Evolutionary conservation across 2,888 invertebrate genomes (phyloP), one percentile per base, ranked within the genome.

Genomic region (Sepiola atlantica): DNA sequence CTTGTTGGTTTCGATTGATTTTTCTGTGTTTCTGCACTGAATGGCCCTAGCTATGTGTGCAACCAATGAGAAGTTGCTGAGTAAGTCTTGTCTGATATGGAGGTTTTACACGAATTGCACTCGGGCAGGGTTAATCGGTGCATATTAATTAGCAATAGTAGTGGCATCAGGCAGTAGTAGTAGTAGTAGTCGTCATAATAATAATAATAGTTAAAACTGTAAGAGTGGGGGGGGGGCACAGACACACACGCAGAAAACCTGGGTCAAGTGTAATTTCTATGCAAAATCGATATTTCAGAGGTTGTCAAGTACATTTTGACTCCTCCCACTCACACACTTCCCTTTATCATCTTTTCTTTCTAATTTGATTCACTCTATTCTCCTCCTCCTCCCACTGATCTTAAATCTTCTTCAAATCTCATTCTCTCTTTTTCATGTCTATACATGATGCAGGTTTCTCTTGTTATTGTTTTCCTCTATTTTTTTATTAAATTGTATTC

Each of bases 51-150:
- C 92, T 55, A 28, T 45, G 54, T 92, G 92, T 55, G 35, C 45
- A 92, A 45, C 92, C 92, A 92, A 92, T 92, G n/a, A 92, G 45
- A 92, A 92, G 55, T 92, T 92, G 92, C 92, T 92, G 92, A 92
- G 92, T 92, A 45, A 55, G 92, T 92, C 55, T 54, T 92, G 92
- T 92, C 92, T 92, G 92, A 92, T 92, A 77, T 77, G 77, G 32
- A 77, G n/a, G 77, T 32, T 77, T 77, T 77, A 77, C 77, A 77
- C 14, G 92, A 55, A 92, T n/a, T 92, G 92, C 92, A 92, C 92
- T 92, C 92, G 28, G 35, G 54, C 45, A 55, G 45, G 92, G 92
- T 92, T 92, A 92, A 92, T 55, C 92, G 45, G 92, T 92, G 92
- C 92, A 92, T 92, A 92, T 92, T 92, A 92, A 92, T 92, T 92